A percentile compares a stretch with the other conserved stretches of the same genome.
Conservation (phyloP, 2,797 vertebrate genomes). For the Crenichthys baileyi region DNA sequence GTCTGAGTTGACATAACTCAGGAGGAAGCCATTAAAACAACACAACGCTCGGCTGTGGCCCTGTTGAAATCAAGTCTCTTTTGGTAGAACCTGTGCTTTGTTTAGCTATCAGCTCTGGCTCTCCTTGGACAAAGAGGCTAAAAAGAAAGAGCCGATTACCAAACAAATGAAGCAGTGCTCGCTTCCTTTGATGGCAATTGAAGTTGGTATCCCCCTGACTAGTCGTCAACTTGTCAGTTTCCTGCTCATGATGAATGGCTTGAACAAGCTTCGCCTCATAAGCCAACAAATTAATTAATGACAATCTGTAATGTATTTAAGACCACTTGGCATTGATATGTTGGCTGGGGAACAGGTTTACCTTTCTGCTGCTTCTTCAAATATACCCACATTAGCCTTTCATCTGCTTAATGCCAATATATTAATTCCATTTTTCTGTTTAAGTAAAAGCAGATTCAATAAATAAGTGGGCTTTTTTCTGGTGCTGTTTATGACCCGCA, state of each 20-base stretch:
- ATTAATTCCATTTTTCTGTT: slow-evolving; percentile 36
- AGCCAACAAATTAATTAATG: slow-evolving; percentile 76
- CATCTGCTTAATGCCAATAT: slow-evolving; percentile 30
- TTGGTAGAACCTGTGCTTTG: slow-evolving; percentile 14
- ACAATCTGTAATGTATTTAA: slow-evolving; percentile 64
- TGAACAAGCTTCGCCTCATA: slow-evolving; percentile 63
- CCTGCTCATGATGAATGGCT: slow-evolving; percentile 70
- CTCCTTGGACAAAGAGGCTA: slow-evolving; percentile 29
- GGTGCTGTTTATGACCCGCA: slow-evolving; percentile 32
- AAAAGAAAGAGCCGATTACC: slow-evolving; percentile 24
- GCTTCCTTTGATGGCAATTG: slow-evolving; percentile 53
- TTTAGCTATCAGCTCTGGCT: slow-evolving; percentile 17
- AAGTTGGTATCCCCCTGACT: slow-evolving; percentile 65
- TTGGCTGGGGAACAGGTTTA: slow-evolving; percentile 57
- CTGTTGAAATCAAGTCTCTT: slow-evolving; percentile 38
- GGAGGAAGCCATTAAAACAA: slow-evolving; percentile 54
- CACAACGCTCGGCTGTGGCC: slow-evolving; percentile 45
- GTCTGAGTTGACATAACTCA: slow-evolving; percentile 38
- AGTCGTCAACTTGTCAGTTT: slow-evolving; percentile 68
- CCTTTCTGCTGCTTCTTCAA: slow-evolving; percentile 49
- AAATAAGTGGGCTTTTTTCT: slow-evolving; percentile 25
- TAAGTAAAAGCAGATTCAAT: slow-evolving; percentile 41
- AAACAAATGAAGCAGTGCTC: slow-evolving; percentile 42
- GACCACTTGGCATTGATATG: slow-evolving; percentile 67
- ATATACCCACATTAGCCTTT: slow-evolving; percentile 49